phyloP scores from a whole-genome alignment of 2,797 vertebrate genomes.

The Sternarchorhynchus goeldii region DNA sequence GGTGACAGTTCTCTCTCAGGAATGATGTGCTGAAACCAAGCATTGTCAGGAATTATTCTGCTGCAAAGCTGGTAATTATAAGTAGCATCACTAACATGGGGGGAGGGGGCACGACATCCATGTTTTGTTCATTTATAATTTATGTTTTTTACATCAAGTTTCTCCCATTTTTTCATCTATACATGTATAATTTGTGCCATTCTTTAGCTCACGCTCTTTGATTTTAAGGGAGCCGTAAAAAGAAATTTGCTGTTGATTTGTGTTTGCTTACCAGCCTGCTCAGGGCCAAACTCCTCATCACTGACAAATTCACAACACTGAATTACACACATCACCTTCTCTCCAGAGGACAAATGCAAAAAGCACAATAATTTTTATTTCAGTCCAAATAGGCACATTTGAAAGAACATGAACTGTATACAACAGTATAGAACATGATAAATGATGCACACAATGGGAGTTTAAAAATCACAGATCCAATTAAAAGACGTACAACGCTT shows the following conservation, averaged over 20 bases:
- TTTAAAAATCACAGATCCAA: background rate
- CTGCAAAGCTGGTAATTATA: conserved; percentile 96
- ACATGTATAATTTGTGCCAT: conserved; percentile 40
- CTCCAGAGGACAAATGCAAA: background rate
- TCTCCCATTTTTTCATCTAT: conserved; percentile 46
- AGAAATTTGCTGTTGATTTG: conserved; percentile 33
- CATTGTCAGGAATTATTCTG: conserved; percentile 96
- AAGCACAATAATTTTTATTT: background rate
- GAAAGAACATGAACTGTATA: too few relatives aligned
- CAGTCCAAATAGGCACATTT: too few relatives aligned
- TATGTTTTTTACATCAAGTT: conserved; percentile 80
- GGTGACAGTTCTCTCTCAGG: conserved; percentile 86
- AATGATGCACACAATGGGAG: background rate
- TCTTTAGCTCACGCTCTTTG: conserved; percentile 28
- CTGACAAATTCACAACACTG: background rate
- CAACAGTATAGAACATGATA: too few relatives aligned
- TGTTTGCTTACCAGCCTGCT: background rate
- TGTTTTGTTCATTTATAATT: conserved; percentile 93
- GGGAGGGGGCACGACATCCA: conserved; percentile 75
- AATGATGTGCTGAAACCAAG: conserved; percentile 85
- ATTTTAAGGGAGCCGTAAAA: conserved; percentile 55
- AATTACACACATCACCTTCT: background rate
- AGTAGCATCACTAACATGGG: conserved; percentile 89
- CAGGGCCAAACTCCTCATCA: background rate
- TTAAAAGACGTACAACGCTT: too few relatives aligned